Evolutionary conservation across 2,113 vertebrate genomes (phyloP).

Genomic region (Saguinus midas): DNA sequence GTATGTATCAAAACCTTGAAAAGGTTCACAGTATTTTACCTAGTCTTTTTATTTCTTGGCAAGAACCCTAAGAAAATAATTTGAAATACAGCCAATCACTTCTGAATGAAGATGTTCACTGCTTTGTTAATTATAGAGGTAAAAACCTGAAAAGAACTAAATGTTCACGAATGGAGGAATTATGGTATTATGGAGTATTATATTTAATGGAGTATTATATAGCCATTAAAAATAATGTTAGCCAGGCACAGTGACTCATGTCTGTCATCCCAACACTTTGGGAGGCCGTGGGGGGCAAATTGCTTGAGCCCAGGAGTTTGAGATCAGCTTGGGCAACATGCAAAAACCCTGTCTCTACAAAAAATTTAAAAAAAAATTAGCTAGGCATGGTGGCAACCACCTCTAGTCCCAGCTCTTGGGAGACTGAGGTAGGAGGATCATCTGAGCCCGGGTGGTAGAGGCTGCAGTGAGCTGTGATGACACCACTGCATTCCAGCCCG

Average conservation of each 20-base stretch:
- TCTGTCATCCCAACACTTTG: background rate
- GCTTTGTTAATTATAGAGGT: background rate
- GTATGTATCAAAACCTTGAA: background rate
- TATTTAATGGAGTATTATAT: too few relatives aligned
- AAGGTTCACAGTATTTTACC: background rate
- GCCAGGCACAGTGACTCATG: background rate
- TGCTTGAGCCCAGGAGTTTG: background rate
- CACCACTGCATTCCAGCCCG: too few relatives aligned
- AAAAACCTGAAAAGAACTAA: background rate
- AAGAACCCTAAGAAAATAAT: conserved; percentile 13
- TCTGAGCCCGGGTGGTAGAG: background rate
- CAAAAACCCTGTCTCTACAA: background rate
- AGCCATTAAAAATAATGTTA: too few relatives aligned
- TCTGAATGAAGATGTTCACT: background rate
- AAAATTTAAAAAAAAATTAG: background rate
- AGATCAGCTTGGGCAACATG: background rate
- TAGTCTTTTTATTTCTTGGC: background rate
- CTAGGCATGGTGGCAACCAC: background rate
- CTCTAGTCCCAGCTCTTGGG: background rate
- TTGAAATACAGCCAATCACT: background rate
- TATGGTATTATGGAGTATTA: too few relatives aligned
- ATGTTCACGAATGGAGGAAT: too few relatives aligned
- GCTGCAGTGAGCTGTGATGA: background rate
- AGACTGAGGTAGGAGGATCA: background rate
- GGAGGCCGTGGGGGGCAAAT: background rate